Evolutionary conservation across 2,888 invertebrate species (phyloP).

Genomic region (Corythucha ciliata): DNA sequence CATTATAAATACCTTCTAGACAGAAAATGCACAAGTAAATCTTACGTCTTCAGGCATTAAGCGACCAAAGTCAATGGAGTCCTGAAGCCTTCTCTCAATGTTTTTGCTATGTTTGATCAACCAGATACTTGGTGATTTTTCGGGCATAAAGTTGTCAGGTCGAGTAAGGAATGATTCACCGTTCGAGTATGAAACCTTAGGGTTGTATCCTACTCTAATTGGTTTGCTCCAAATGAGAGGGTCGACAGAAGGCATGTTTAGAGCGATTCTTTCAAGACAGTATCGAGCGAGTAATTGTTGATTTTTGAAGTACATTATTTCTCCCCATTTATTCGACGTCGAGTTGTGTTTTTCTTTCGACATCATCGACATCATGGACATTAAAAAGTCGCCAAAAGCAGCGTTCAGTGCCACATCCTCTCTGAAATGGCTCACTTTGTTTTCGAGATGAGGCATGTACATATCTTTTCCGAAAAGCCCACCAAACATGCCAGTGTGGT

Average conservation of each 20-base stretch:
- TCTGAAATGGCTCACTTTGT: slow-evolving; percentile 56
- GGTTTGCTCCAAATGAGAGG: slow-evolving; percentile 25
- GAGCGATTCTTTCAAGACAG: slow-evolving; percentile 6
- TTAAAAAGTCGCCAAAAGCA: slow-evolving; percentile 52
- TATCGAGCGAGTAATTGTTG: slow-evolving; percentile 57
- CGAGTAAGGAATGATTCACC: slow-evolving; percentile 14
- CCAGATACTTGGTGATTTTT: not conserved
- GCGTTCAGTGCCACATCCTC: slow-evolving; percentile 57
- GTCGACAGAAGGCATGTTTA: not conserved
- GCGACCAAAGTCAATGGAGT: slow-evolving; percentile 47
- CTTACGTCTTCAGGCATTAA: not conserved
- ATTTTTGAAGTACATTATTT: slow-evolving; percentile 48
- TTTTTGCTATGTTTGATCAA: slow-evolving; percentile 43
- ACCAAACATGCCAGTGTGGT: slow-evolving; percentile 21
- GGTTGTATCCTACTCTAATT: slow-evolving; percentile 18
- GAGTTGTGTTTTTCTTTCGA: slow-evolving; percentile 24
- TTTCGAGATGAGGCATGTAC: slow-evolving; percentile 41
- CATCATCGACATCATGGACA: slow-evolving; percentile 49
- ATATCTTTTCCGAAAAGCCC: slow-evolving; percentile 7
- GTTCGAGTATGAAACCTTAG: slow-evolving; percentile 11
- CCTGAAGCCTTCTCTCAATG: slow-evolving; percentile 49
- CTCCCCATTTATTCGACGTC: slow-evolving; percentile 26
- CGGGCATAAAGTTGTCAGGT: slow-evolving; percentile 11
- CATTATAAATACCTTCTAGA: slow-evolving; percentile 33
- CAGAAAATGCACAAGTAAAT: not conserved